A percentile compares a stretch with the other conserved stretches of the same genome.
Conservation (phyloP, 2,113 vertebrate genomes). For the Aepyceros melampus region DNA sequence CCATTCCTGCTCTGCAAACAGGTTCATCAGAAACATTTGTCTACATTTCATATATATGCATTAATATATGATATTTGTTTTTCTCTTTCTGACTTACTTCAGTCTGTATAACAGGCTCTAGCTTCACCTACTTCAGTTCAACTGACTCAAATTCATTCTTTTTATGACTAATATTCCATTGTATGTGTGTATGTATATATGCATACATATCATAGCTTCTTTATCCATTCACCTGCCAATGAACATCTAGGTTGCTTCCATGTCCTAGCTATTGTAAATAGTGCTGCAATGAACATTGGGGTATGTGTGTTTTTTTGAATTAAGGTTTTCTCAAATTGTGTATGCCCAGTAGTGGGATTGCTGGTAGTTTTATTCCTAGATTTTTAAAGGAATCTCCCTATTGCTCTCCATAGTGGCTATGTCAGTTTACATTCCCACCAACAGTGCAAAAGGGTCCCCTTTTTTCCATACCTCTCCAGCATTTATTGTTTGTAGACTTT, state of each 20-base stretch:
- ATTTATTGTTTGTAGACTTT: background rate
- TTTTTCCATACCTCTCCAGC: background rate
- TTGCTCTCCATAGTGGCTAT: background rate
- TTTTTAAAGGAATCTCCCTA: background rate
- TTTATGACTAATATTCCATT: background rate
- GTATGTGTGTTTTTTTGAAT: background rate
- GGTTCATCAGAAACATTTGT: background rate
- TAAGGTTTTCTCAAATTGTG: background rate
- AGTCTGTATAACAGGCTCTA: background rate
- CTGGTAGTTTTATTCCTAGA: background rate
- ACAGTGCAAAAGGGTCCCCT: background rate
- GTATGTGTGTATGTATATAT: background rate
- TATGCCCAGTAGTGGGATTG: background rate
- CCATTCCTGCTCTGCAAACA: background rate
- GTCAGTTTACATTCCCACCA: background rate
- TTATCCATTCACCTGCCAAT: background rate
- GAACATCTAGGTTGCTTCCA: background rate
- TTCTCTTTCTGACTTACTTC: background rate
- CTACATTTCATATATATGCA: background rate
- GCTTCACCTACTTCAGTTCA: background rate
- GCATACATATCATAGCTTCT: background rate
- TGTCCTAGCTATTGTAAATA: background rate
- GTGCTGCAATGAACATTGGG: background rate
- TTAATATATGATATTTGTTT: background rate
- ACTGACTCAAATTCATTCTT: background rate